Evolutionary conservation across 1,140 invertebrate genomes (phyloP).

Genomic region (Tribolium castaneum): DNA sequence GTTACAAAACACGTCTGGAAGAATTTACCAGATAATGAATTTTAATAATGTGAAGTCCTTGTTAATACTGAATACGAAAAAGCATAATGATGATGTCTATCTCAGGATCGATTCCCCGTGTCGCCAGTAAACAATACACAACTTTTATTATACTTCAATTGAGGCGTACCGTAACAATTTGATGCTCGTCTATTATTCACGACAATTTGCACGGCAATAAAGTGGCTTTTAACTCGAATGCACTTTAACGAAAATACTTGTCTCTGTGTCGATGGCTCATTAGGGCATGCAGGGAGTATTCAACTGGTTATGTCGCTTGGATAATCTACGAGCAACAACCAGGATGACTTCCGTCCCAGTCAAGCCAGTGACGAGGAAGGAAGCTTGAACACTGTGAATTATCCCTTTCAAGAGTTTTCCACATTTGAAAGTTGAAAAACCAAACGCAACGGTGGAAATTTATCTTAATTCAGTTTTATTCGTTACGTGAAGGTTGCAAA

Average conservation of each 20-base stretch:
- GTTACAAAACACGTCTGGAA: no score
- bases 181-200: neutral
- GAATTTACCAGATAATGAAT: no score
- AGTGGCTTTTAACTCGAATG: neutral
- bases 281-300: neutral
- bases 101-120: no score
- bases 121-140: neutral
- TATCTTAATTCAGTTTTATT: slow-evolving; percentile 11
- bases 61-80: neutral
- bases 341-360: neutral
- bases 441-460: neutral
- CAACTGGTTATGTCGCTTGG: neutral
- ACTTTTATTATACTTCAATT: neutral
- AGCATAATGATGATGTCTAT: neutral
- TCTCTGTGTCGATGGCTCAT: neutral
- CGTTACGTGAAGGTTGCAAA: slow-evolving; percentile 23
- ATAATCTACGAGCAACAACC: slow-evolving; percentile 22
- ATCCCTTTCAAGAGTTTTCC: slow-evolving; percentile 6
- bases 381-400: slow-evolving; percentile 15
- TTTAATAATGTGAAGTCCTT: no score
- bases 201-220: neutral
- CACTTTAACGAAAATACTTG: neutral
- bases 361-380: slow-evolving; percentile 1
- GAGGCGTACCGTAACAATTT: neutral
- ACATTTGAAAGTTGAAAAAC: neutral